These are phyloP conservation scores for Macroglossus sobrinus DNA, from an alignment of 2,113 vertebrate species.

Conservation along the genomic window DNA sequence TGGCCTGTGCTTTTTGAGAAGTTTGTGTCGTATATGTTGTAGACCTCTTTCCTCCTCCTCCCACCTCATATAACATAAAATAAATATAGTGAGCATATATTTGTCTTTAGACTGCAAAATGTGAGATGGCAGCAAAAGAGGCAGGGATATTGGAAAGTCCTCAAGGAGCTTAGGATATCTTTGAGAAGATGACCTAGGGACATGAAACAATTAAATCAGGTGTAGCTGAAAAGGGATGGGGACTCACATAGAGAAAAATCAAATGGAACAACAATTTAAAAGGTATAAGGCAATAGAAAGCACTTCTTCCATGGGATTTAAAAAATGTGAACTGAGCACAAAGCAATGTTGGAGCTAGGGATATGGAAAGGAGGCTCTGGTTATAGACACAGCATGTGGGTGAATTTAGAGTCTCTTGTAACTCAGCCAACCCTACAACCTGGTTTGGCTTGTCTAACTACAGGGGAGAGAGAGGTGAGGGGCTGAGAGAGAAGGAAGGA, in stretches of 20 bases:
- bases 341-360: background rate
- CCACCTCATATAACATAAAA: background rate
- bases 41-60: background rate
- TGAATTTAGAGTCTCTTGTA: background rate
- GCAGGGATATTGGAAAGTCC: background rate
- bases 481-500: background rate
- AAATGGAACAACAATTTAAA: background rate
- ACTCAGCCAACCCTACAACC: background rate
- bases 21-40: background rate
- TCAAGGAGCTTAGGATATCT: background rate
- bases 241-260: background rate
- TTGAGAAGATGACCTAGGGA: background rate
- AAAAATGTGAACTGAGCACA: background rate
- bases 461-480: accelerated
- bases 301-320: background rate
- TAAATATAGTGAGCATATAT: background rate
- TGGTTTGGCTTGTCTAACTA: no score
- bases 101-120: background rate
- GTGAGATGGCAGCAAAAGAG: background rate
- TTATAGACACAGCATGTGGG: accelerated
- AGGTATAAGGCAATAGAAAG: background rate
- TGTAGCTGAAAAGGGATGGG: background rate
- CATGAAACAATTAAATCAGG: background rate
- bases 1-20: background rate
- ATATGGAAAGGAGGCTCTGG: background rate